Evolutionary conservation across 2,113 vertebrate genomes (phyloP).

Genomic region (Isichthys henryi): DNA sequence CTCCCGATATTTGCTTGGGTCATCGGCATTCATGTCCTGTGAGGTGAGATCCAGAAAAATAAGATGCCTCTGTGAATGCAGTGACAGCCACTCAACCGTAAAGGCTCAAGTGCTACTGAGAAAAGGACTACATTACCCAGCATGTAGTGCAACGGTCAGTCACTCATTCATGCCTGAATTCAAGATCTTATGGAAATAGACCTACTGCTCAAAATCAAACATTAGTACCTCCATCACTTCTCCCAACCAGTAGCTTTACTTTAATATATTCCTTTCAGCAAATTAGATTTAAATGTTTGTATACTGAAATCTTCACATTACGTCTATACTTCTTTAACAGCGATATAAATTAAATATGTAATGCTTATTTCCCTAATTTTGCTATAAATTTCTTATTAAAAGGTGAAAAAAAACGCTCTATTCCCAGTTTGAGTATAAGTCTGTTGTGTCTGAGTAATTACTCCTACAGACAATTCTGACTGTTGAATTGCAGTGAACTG

Average conservation of each 20-base stretch:
- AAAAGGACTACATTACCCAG: not conserved
- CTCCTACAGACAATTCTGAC: not conserved
- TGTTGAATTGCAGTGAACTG: not conserved
- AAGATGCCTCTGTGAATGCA: conserved; percentile 7
- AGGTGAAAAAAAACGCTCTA: not conserved
- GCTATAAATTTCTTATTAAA: not conserved
- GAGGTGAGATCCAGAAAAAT: conserved; percentile 57
- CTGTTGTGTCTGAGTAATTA: not conserved
- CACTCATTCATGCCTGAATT: not conserved
- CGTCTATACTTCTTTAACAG: not conserved
- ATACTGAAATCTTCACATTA: not conserved
- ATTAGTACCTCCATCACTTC: not conserved
- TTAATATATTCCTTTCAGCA: not conserved
- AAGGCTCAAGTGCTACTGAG: not conserved
- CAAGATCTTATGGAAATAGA: not conserved
- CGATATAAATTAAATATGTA: not conserved
- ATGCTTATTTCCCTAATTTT: not conserved
- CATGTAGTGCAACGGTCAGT: not conserved
- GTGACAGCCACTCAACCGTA: not conserved
- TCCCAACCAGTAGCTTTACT: not conserved
- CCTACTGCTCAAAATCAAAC: not conserved
- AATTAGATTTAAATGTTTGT: not conserved
- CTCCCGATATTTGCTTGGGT: conserved; percentile 82
- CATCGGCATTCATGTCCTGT: conserved; percentile 90
- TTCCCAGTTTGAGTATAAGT: not conserved